Evolutionary conservation across 2,888 invertebrate species (phyloP).

Genomic region (Eustalomyia histrio): DNA sequence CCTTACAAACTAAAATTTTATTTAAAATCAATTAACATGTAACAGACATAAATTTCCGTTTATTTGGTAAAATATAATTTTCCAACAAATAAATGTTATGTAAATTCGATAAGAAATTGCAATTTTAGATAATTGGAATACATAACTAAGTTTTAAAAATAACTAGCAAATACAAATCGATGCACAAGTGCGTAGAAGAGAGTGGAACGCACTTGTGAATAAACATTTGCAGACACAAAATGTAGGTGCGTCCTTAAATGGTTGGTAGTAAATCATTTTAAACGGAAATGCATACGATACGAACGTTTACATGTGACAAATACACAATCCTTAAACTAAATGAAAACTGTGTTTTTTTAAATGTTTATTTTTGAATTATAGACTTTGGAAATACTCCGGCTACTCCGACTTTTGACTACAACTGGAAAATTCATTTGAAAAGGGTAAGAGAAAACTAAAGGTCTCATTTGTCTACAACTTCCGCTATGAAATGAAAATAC

Average conservation of each 20-base stretch:
- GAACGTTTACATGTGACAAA: slow-evolving; percentile 29
- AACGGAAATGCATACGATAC: slow-evolving; percentile 52
- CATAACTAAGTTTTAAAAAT: slow-evolving; percentile 59
- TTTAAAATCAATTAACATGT: slow-evolving; percentile 63
- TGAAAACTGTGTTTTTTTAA: slow-evolving; percentile 11
- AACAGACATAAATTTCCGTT: slow-evolving; percentile 73
- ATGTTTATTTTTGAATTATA: slow-evolving; percentile 48
- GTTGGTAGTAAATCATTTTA: slow-evolving; percentile 44
- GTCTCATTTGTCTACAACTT: slow-evolving; percentile 76
- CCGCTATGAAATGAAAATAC: slow-evolving; percentile 78
- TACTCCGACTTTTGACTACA: background rate
- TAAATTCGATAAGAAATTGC: slow-evolving; percentile 64
- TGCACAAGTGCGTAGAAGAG: slow-evolving; percentile 32
- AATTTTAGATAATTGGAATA: slow-evolving; percentile 64
- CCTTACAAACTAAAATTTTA: slow-evolving; percentile 49
- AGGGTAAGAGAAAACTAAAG: slow-evolving; percentile 74
- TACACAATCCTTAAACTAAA: slow-evolving; percentile 32
- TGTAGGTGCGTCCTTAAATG: slow-evolving; percentile 46
- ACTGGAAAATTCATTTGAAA: slow-evolving; percentile 7
- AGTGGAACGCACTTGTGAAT: background rate
- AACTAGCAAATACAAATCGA: slow-evolving; percentile 18
- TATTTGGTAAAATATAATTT: slow-evolving; percentile 54
- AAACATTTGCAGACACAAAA: background rate
- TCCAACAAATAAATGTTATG: slow-evolving; percentile 57
- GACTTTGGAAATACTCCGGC: slow-evolving; percentile 23